phyloP scores from a whole-genome alignment of 92 coral and sea anemone genomes.

The Epizoanthus scotinus region DNA sequence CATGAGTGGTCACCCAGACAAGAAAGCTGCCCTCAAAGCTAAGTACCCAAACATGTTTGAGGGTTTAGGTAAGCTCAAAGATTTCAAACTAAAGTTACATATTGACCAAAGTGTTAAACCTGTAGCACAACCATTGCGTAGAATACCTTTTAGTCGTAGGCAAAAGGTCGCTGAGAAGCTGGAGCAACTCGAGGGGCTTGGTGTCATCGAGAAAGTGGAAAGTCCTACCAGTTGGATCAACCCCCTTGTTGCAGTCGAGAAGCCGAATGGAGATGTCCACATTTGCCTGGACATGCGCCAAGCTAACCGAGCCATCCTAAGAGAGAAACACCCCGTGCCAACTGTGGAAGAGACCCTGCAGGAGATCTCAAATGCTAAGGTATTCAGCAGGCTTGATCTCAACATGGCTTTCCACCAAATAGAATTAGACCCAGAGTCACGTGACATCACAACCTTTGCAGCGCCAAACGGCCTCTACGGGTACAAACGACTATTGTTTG shows the following conservation, averaged over 20 bases:
- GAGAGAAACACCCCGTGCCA: constrained; percentile 65
- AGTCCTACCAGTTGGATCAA: constrained; percentile 53
- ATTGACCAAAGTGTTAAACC: constrained; percentile 44
- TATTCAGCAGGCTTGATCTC: constrained; percentile 56
- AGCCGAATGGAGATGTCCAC: constrained; percentile 52
- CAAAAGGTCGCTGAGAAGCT: constrained; percentile 55
- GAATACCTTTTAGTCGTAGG: constrained; percentile 47
- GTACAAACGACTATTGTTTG: constrained; percentile 18
- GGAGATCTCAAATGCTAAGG: constrained; percentile 63
- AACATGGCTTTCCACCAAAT: constrained; percentile 69
- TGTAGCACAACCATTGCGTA: constrained; percentile 42
- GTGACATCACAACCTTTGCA: constrained; percentile 74
- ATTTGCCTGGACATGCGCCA: constrained; percentile 69
- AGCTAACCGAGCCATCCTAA: constrained; percentile 58
- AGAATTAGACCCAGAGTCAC: constrained; percentile 60
- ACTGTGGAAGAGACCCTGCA: constrained; percentile 64
- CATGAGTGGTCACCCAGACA: constrained; percentile 14
- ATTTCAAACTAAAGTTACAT: constrained; percentile 47
- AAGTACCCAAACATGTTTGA: constrained; percentile 45
- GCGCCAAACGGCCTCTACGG: constrained; percentile 46
- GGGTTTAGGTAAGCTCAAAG: constrained; percentile 51
- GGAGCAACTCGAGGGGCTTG: constrained; percentile 51
- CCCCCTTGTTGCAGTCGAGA: constrained; percentile 60
- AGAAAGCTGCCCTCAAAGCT: constrained; percentile 29
- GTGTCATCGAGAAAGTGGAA: constrained; percentile 53